Conservation (phyloP, 23 tunicate species). For the Clavelina lepadiformis region DNA sequence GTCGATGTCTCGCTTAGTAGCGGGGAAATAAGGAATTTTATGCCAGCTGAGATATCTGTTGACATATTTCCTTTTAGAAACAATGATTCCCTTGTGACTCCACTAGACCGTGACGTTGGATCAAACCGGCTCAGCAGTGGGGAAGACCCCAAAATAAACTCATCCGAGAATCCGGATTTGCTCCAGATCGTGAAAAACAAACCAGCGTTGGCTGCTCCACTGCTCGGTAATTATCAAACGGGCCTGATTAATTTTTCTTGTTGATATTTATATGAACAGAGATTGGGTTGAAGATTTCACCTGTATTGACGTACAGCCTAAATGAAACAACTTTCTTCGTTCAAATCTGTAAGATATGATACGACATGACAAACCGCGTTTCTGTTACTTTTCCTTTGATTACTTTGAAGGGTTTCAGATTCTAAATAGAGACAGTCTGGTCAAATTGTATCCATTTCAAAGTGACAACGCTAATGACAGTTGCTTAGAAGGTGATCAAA, state of each 20-base stretch:
- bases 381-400: too few species aligned
- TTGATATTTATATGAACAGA: too few species aligned
- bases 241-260: not conserved
- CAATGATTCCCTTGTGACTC: constrained; percentile 1
- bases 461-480: not conserved
- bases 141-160: constrained; percentile 3
- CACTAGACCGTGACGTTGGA: not conserved
- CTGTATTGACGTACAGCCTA: too few species aligned
- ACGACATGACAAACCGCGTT: too few species aligned
- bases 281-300: too few species aligned
- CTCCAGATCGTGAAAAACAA: not conserved
- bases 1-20: too few species aligned
- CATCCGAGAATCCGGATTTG: not conserved
- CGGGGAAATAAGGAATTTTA: too few species aligned
- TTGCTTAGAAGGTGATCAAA: constrained; percentile 4
- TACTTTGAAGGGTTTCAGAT: constrained; percentile 23
- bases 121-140: not conserved
- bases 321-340: too few species aligned
- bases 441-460: not conserved
- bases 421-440: constrained; percentile 8
- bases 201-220: constrained; percentile 23
- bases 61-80: constrained; percentile 3
- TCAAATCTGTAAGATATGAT: too few species aligned
- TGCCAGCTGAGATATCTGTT: too few species aligned
- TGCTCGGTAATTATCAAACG: constrained; percentile 10